Conservation (phyloP, 2,113 vertebrate genomes). For the Megalops atlanticus region DNA sequence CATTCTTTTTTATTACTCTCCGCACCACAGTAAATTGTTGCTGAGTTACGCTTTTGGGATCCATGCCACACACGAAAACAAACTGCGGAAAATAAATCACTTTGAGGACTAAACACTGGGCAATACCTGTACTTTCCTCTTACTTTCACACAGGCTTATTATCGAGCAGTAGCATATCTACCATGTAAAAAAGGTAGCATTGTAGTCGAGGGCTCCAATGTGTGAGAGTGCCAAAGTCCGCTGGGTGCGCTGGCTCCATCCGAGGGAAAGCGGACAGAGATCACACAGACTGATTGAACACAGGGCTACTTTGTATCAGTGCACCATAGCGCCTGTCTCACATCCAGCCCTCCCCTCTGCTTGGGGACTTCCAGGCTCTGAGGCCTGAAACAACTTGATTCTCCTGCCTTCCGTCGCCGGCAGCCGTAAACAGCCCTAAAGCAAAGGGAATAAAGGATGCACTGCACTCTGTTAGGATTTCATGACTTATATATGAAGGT, state of each 20-base stretch:
- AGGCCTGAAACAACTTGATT: conserved; percentile 62
- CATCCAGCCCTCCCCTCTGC: conserved; percentile 32
- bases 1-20: conserved; percentile 76
- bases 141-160: background rate
- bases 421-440: conserved; percentile 55
- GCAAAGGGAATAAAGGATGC: conserved; percentile 66
- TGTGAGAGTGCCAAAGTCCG: conserved; percentile 39
- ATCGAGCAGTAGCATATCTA: background rate
- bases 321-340: conserved; percentile 28
- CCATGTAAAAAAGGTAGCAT: background rate
- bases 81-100: conserved; percentile 68
- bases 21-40: conserved; percentile 73
- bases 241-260: conserved; percentile 54
- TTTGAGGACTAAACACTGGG: conserved; percentile 68
- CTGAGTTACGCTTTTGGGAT: conserved; percentile 71
- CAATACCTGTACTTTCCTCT: conserved; percentile 69
- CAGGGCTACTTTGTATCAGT: conserved; percentile 45
- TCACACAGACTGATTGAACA: conserved; percentile 67
- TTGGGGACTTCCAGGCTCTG: conserved; percentile 33
- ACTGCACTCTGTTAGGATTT: conserved; percentile 63
- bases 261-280: conserved; percentile 40
- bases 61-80: conserved; percentile 62
- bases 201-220: conserved; percentile 45
- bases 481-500: conserved; percentile 71
- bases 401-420: conserved; percentile 56